These are phyloP conservation scores for Apocheima hispidaria DNA, from an alignment of 2,888 invertebrate genomes.

Conservation along the genomic window DNA sequence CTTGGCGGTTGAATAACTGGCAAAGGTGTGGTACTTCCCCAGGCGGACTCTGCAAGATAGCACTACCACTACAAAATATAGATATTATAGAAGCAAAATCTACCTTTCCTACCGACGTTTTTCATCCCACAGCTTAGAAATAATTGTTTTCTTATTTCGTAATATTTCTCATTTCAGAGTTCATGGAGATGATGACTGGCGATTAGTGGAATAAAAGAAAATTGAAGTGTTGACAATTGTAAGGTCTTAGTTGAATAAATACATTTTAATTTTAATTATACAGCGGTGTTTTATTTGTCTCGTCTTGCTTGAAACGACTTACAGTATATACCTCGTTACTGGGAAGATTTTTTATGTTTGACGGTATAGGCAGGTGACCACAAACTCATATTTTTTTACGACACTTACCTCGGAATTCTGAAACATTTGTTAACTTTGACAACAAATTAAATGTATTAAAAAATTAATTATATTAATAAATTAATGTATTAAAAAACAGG, in stretches of 20 bases:
- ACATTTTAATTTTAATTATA: slow-evolving; percentile 18
- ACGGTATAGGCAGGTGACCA: no score
- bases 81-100: not conserved
- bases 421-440: no score
- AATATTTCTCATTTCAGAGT: slow-evolving; percentile 85
- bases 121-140: not conserved
- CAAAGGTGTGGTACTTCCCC: no score
- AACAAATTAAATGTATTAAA: no score
- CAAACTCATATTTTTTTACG: no score
- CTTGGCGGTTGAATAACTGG: no score
- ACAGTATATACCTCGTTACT: no score
- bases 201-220: slow-evolving; percentile 77
- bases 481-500: no score
- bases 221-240: slow-evolving; percentile 15
- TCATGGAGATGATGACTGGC: slow-evolving; percentile 93
- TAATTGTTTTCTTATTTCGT: slow-evolving; percentile 5
- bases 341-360: no score
- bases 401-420: no score
- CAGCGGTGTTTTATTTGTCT: slow-evolving; percentile 7
- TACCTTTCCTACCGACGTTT: slow-evolving; percentile 1
- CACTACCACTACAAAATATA: not conserved
- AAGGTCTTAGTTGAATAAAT: slow-evolving; percentile 40
- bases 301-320: not conserved
- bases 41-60: no score
- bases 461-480: no score